Evolutionary conservation across 1,140 invertebrate genomes (phyloP).

Genomic region (Drosophila rhopaloa): DNA sequence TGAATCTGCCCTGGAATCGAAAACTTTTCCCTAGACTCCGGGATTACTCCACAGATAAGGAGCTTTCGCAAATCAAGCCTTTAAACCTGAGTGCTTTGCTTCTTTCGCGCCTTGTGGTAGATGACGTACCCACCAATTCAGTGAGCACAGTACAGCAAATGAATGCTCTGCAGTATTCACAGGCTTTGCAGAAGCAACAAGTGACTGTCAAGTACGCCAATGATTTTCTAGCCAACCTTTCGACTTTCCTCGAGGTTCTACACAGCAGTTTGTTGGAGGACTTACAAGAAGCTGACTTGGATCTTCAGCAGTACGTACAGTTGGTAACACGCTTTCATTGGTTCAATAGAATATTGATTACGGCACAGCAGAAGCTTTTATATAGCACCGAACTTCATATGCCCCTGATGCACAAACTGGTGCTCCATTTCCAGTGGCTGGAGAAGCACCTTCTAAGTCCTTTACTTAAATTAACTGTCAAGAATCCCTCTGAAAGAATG

Average conservation of each 20-base stretch:
- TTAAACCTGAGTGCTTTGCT: conserved; percentile 59
- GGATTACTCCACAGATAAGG: conserved; percentile 46
- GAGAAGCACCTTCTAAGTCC: conserved; percentile 63
- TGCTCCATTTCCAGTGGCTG: conserved; percentile 83
- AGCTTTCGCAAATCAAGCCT: not conserved
- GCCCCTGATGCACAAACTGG: conserved; percentile 72
- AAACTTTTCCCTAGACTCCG: conserved; percentile 71
- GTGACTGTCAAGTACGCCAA: conserved; percentile 69
- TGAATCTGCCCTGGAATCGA: conserved; percentile 73
- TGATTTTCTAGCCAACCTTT: conserved; percentile 51
- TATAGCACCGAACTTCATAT: conserved; percentile 59
- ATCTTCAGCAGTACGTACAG: conserved; percentile 41
- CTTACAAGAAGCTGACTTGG: conserved; percentile 20
- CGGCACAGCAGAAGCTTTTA: conserved; percentile 58
- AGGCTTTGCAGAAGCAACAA: conserved; percentile 46
- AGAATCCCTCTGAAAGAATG: not conserved
- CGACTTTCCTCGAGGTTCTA: conserved; percentile 47
- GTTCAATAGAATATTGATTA: conserved; percentile 70
- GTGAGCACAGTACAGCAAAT: conserved; percentile 37
- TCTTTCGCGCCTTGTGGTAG: conserved; percentile 50
- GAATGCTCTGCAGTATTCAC: conserved; percentile 72
- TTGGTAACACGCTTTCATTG: conserved; percentile 62
- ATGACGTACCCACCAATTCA: conserved; percentile 27
- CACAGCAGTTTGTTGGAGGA: conserved; percentile 28
- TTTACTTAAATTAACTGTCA: conserved; percentile 16